Conservation (phyloP, 1,140 invertebrate species). For the Pararge aegeria region DNA sequence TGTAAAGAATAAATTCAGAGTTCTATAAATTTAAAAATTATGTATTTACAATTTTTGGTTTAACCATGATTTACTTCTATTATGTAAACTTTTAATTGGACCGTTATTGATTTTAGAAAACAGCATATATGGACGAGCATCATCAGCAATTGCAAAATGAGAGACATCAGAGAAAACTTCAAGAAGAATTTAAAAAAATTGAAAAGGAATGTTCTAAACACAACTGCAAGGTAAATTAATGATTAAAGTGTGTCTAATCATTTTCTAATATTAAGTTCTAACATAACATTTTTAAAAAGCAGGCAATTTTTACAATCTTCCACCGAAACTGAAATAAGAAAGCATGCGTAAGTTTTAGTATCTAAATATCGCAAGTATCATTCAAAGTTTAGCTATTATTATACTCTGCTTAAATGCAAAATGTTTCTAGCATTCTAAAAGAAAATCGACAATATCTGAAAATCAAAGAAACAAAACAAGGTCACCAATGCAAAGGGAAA, state of each 20-base stretch:
- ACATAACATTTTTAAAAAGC: not conserved
- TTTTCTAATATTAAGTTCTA: not conserved
- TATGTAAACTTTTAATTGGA: too few species aligned
- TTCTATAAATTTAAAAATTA: too few species aligned
- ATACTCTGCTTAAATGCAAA: not conserved
- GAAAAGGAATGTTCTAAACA: conserved; percentile 52
- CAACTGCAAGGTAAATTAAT: conserved; percentile 42
- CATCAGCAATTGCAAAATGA: conserved; percentile 48
- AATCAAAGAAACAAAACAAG: conserved; percentile 40
- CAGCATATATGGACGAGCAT: conserved; percentile 53
- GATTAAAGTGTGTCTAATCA: not conserved
- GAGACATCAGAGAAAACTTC: conserved; percentile 50
- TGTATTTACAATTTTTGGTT: too few species aligned
- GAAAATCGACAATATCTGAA: conserved; percentile 22
- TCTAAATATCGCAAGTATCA: not conserved
- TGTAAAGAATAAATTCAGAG: too few species aligned
- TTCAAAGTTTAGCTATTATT: not conserved
- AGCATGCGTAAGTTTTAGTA: not conserved
- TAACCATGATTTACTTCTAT: too few species aligned
- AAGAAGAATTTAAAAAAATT: conserved; percentile 60
- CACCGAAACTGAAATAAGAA: not conserved
- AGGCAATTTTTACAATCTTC: not conserved
- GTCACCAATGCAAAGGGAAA: conserved; percentile 34
- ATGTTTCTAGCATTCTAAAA: conserved; percentile 34
- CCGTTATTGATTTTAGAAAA: conserved; percentile 46